A percentile compares a stretch with the other conserved stretches of the same genome.
These are phyloP conservation scores for Perizoma flavofasciatum DNA, from an alignment of 2,888 invertebrate genomes.

Conservation along the genomic window DNA sequence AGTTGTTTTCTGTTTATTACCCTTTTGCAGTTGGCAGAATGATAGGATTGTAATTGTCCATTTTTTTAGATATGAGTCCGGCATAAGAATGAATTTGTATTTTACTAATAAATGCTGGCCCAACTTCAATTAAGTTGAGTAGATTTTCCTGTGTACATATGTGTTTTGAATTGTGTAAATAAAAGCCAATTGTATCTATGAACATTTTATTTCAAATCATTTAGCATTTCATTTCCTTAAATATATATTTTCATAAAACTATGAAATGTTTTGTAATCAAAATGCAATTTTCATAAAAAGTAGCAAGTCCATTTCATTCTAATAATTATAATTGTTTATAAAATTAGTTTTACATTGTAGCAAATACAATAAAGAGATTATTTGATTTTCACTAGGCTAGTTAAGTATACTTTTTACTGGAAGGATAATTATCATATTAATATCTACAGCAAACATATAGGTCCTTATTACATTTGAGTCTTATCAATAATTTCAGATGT, in stretches of 20 bases:
- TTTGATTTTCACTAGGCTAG: too few species aligned
- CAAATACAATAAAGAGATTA: not conserved
- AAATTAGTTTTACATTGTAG: not conserved
- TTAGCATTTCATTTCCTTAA: conserved; percentile 10
- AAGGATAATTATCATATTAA: too few species aligned
- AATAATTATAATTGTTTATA: too few species aligned
- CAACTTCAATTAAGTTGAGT: too few species aligned
- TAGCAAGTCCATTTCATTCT: too few species aligned
- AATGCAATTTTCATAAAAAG: conserved; percentile 13
- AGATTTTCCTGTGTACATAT: too few species aligned
- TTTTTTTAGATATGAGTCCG: too few species aligned
- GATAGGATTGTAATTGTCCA: not conserved
- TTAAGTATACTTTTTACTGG: too few species aligned
- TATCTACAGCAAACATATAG: not conserved
- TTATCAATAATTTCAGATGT: conserved; percentile 8
- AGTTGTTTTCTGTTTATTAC: too few species aligned
- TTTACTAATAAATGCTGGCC: too few species aligned
- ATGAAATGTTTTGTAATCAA: conserved; percentile 16
- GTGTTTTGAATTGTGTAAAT: too few species aligned
- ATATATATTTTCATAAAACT: conserved; percentile 14
- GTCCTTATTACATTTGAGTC: conserved; percentile 9
- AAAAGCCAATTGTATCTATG: not conserved
- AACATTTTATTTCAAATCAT: conserved; percentile 20
- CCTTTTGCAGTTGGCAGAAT: not conserved
- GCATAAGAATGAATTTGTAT: too few species aligned